Conservation (phyloP, 2,113 vertebrate genomes). For the Xenopus tropicalis region UCB_Xtro_10.0 CM004452.2:48705501-48706000, state of each 20-base stretch:
- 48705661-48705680: background rate
- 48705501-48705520: too few relatives aligned
- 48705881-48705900: constrained; percentile 53
- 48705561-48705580: too few relatives aligned
- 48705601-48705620: too few relatives aligned
- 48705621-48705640: too few relatives aligned
- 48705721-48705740: background rate
- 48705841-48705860: background rate
- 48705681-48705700: background rate
- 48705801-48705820: too few relatives aligned
- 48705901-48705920: constrained; percentile 58
- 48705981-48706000: constrained; percentile 54
- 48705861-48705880: constrained; percentile 32
- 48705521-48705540: too few relatives aligned
- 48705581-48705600: too few relatives aligned
- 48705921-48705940: constrained; percentile 52
- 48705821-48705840: background rate
- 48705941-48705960: constrained; percentile 49
- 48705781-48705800: too few relatives aligned
- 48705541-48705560: too few relatives aligned
- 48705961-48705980: constrained; percentile 49
- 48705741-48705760: background rate
- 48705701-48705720: too few relatives aligned
- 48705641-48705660: background rate
- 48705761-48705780: background rate